These are phyloP conservation scores for Nasonia oneida DNA, from an alignment of 2,888 invertebrate genomes.

Conservation along the genomic window DNA sequence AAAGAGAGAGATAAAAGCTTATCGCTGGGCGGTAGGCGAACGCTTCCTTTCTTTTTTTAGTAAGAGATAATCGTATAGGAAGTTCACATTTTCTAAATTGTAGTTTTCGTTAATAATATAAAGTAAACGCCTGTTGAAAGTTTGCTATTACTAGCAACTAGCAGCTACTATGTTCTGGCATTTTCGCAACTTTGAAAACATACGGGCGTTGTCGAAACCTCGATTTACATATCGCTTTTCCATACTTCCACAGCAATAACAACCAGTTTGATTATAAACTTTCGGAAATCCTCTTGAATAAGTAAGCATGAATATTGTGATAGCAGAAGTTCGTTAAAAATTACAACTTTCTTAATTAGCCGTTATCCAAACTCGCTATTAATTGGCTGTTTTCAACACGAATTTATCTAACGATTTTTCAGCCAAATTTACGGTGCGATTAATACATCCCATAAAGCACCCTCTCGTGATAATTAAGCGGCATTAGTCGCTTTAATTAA, in stretches of 20 bases:
- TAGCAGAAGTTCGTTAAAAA: neutral
- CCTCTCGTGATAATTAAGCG: neutral
- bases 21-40: neutral
- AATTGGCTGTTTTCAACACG: neutral
- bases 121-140: neutral
- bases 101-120: neutral
- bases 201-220: slow-evolving; percentile 36
- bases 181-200: neutral
- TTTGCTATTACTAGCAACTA: neutral
- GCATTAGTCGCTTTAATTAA: neutral
- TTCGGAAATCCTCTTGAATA: neutral
- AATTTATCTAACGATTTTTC: neutral
- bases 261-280: neutral
- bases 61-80: neutral
- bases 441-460: neutral
- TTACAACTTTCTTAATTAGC: neutral
- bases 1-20: slow-evolving; percentile 27
- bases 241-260: neutral
- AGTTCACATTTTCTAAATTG: neutral
- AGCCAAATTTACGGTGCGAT: neutral
- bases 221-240: neutral
- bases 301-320: neutral
- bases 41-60: slow-evolving; percentile 40
- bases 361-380: neutral
- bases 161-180: neutral